Evolutionary conservation across 1,140 invertebrate genomes (phyloP), one percentile per base, ranked within the genome.

Genomic region (Apis laboriosa): DNA sequence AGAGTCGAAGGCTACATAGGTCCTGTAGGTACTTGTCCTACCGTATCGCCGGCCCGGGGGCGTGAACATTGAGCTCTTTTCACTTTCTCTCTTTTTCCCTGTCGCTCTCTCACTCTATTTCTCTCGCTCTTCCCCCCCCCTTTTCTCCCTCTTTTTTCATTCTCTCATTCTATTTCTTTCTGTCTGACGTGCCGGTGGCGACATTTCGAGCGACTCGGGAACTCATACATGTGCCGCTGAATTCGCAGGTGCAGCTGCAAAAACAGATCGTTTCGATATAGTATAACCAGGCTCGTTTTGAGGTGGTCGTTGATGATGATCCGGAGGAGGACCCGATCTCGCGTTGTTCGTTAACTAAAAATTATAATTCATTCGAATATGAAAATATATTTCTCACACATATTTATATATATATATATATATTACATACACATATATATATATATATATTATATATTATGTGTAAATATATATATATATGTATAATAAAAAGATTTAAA

Each of bases 21-120:
- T 86, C 66, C 80, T 79, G 76, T 43, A 34, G 34, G 17, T 34
- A 51, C 43, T 86, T 77, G 58, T 80, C 77, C 77, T 80, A 81
- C 79, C 72, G 84, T 90, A 93, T 93, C 92, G 90, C 90, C 90
- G 90, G 92, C 91, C 90, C 92, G 91, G 92, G 91, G 90, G 90
- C 89, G 76, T 74, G 58, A 63, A 89, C 91, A 90, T 92, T 89
- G 89, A 88, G 79, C 87, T 86, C 77, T 72, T 51, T 74, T 82
- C 53, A 43, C 63, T 21, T 53, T 61, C 58, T 56, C 43, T 68
- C 53, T 58, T 17, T 77, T 53, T 56, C 55, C 34, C 28, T 75
- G 49, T 70, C 49, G 90, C 77, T 75, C 61, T 72, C 72, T 81
- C n/a, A 73, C 79, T 86, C 76, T 80, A 78, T 75, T 60, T 70